Base-by-base conservation (phyloP, 2,888 invertebrate species). In the Drosophila setosimentum region DNA sequence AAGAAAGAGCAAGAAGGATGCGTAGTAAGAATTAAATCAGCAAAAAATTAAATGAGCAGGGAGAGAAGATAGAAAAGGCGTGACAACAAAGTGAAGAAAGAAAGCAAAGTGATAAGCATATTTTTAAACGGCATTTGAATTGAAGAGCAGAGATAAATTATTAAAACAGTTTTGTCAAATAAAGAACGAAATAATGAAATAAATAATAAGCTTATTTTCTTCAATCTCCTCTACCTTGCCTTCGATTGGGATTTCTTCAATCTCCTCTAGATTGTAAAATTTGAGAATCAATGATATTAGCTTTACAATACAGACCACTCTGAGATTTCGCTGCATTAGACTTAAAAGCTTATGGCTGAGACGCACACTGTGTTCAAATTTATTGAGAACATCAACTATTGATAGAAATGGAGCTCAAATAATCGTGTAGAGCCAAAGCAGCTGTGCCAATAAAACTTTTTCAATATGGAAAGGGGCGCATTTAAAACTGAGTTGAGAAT, bases 371-470 rank as follows among this genome's bases (percentile, higher is more conserved):
- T 33, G 16, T 35, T 29, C 50, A 48, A 51, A 30, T 58, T 53
- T 33, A 71, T 71, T 71, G 67, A 59, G 59, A 83, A 74, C 55
- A 67, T 67, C 68, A 55, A 54, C 58, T 77, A 76, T 53, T 55
- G 55, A 76, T 75, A 64, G 73, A 73, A 71, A 73, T 75, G 66
- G 68, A 55, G 51, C 55, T 82, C 82, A 77, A 79, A 82, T 86
- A 72, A 55, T 54, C 40, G 64, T 58, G 51, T 27, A 4, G 37
- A 53, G 62, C 59, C 24, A 29, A 10, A 66, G 30, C 83, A 82
- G 78, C 72, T 89, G 86, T 72, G 73, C 69, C 83, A 90, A 87
- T 90, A 90, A 88, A 90, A 90, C 79, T 88, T 88, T 88, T 88
- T 81, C 82, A 89, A 89, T 87, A 84, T 67, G 65, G n/a, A 57